phyloP scores from a whole-genome alignment of 2,888 invertebrate species.

The Athalia cordata region DNA sequence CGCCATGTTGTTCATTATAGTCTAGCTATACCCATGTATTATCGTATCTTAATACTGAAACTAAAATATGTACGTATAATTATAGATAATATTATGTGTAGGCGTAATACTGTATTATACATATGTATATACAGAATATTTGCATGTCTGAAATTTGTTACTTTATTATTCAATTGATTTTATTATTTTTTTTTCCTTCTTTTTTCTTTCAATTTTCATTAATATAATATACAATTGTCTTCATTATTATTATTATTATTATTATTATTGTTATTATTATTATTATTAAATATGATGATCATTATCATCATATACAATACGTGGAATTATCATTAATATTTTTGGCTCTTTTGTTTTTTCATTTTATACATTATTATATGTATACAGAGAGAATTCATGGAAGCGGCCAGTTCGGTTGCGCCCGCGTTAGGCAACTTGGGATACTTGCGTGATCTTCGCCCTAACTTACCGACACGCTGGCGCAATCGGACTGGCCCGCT shows the following conservation, averaged over 20 bases:
- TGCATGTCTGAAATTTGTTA: not conserved
- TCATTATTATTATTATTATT: too few relatives aligned
- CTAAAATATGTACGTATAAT: not conserved
- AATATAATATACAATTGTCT: too few relatives aligned
- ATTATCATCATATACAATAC: not conserved
- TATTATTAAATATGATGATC: not conserved
- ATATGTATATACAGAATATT: not conserved
- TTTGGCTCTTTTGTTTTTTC: conserved; percentile 1
- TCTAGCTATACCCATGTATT: conserved; percentile 7
- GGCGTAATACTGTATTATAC: not conserved
- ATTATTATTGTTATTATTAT: not conserved
- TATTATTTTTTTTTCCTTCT: not conserved
- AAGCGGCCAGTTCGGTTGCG: too few relatives aligned
- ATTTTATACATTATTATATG: too few relatives aligned
- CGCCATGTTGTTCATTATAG: not conserved
- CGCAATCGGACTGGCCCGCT: too few relatives aligned
- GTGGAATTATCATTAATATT: conserved; percentile 6
- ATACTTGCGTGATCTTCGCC: too few relatives aligned
- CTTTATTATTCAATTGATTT: not conserved
- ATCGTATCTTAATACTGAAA: too few relatives aligned
- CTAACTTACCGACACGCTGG: too few relatives aligned
- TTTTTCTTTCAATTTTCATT: too few relatives aligned
- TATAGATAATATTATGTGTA: not conserved
- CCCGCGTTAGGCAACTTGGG: too few relatives aligned
- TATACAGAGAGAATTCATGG: too few relatives aligned